Percentiles rank a stretch among this genome's conserved stretches.
Evolutionary conservation across 2,113 vertebrate genomes (phyloP).

Genomic region (Misgurnus anguillicaudatus): DNA sequence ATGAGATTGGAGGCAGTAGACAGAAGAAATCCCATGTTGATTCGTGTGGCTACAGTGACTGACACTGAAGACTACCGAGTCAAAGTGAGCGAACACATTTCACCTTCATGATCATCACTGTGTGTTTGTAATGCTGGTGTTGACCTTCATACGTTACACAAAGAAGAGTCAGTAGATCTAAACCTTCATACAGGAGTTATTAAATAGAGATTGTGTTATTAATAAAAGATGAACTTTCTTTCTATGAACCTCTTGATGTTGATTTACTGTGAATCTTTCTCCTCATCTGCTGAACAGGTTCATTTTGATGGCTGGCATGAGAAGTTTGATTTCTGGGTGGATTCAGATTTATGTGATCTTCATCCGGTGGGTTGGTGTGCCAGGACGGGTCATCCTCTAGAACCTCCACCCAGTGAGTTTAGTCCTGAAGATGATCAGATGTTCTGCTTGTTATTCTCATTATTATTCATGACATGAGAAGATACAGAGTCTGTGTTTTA

Average conservation of each 20-base stretch:
- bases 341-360: slow-evolving; percentile 72
- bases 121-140: too few relatives aligned
- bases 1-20: slow-evolving; percentile 85
- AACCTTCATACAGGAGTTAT: too few relatives aligned
- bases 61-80: slow-evolving; percentile 79
- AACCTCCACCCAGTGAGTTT: slow-evolving; percentile 65
- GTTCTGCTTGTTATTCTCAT: too few relatives aligned
- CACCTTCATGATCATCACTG: neutral
- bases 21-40: slow-evolving; percentile 81
- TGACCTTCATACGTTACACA: too few relatives aligned
- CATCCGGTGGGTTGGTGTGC: slow-evolving; percentile 76
- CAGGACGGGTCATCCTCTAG: slow-evolving; percentile 71
- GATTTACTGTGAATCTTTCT: neutral
- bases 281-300: slow-evolving; percentile 57
- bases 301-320: slow-evolving; percentile 77
- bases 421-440: too few relatives aligned
- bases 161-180: too few relatives aligned
- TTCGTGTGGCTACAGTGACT: slow-evolving; percentile 79
- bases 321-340: slow-evolving; percentile 76
- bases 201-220: too few relatives aligned
- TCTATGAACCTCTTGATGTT: too few relatives aligned
- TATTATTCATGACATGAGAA: too few relatives aligned
- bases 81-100: slow-evolving; percentile 70
- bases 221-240: too few relatives aligned
- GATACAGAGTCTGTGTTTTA: too few relatives aligned